Evolutionary conservation across 1,140 invertebrate genomes (phyloP), one percentile per base, ranked within the genome.

Genomic region (Rhizoglyphus robini): DNA sequence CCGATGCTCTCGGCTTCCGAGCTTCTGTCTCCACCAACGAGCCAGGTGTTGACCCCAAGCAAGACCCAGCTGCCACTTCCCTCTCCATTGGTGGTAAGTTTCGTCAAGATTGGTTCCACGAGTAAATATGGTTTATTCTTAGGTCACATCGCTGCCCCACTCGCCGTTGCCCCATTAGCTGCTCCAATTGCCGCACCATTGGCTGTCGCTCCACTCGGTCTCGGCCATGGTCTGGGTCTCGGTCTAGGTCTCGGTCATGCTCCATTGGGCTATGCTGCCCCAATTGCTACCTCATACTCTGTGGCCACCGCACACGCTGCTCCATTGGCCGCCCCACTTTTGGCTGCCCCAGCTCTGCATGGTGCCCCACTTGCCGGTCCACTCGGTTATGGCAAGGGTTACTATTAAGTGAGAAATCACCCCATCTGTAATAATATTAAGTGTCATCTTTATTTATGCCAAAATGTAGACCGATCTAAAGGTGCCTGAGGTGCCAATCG

Each of bases 131-230:
- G 18, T 11, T 41, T 41, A 41, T 41, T 41, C 18, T 18, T 41
- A 41, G 18, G 8, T 11, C 36, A 11, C 36, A 41, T 11, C 18
- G 65, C 68, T 29, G 75, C 76, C 65, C 76, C 67, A 60, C 38
- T 66, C 57, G 57, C 69, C 18, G 48, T 68, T 46, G 67, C 67
- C 4, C 36, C 62, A 32, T 69, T 72, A 41, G 63, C 51, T 13
- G 78, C 78, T 51, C 75, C 75, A 65, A 75, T 54, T 27, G 62
- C 65, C 41, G 57, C 49, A 11, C 41, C 68, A 51, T 67, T 72
- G 38, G 65, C 59, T 25, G 51, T 65, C n/a, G 63, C 60, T n/a
- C 63, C 69, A 63, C 68, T 73, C 46, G n/a, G n/a, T n/a, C n/a
- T n/a, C n/a, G n/a, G n/a, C n/a, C n/a, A n/a, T n/a, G n/a, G n/a